These are phyloP conservation scores for Streblospio benedicti DNA, from an alignment of 1,140 invertebrate species.

Conservation along the genomic window DNA sequence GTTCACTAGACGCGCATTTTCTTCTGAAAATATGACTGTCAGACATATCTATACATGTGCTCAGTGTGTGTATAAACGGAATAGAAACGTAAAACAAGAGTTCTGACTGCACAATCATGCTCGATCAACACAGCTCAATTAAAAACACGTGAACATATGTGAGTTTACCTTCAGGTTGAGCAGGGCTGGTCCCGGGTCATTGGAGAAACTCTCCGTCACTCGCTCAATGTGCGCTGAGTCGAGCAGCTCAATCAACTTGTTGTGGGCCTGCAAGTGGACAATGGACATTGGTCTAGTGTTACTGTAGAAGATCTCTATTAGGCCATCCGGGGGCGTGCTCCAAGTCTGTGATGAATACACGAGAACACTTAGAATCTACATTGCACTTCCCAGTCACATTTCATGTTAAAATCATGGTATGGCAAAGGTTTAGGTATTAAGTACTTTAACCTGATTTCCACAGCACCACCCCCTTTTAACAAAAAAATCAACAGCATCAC, in stretches of 20 bases:
- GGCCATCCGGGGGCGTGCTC: not conserved
- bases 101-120: too few relatives aligned
- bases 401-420: not conserved
- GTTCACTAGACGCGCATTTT: too few relatives aligned
- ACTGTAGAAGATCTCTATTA: not conserved
- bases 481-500: too few relatives aligned
- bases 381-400: not conserved
- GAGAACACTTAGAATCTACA: not conserved
- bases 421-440: not conserved
- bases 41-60: too few relatives aligned
- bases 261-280: constrained; percentile 64
- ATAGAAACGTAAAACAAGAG: too few relatives aligned
- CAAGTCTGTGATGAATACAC: not conserved
- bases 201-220: constrained; percentile 84
- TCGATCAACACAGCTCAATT: too few relatives aligned
- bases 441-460: too few relatives aligned
- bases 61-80: too few relatives aligned
- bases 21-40: too few relatives aligned
- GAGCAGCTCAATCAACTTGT: constrained; percentile 78
- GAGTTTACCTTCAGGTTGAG: constrained; percentile 15
- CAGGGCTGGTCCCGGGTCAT: constrained; percentile 68
- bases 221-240: constrained; percentile 72
- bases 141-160: too few relatives aligned
- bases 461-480: too few relatives aligned
- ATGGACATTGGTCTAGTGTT: not conserved